A percentile compares a stretch with the other conserved stretches of the same genome.
Evolutionary conservation across 2,797 vertebrate genomes (phyloP).

Genomic region (Hydrocynus forskahlii): DNA sequence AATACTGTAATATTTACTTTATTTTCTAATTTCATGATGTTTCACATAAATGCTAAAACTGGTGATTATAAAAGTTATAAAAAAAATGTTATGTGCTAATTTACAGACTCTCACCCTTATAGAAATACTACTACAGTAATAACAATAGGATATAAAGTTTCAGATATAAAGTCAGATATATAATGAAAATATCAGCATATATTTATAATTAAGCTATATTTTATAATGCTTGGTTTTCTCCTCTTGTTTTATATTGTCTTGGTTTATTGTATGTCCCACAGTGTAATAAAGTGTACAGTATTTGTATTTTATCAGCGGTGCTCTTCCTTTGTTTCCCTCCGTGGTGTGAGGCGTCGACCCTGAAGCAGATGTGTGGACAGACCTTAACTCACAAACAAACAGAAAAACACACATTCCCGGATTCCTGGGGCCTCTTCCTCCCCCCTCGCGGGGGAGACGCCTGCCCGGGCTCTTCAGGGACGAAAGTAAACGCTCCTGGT

Average conservation of each 20-base stretch:
- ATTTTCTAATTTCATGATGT: too few relatives aligned
- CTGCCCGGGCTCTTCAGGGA: not conserved
- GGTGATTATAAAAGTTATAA: not conserved
- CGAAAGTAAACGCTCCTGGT: not conserved
- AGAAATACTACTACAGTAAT: not conserved
- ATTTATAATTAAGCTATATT: not conserved
- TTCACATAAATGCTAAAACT: not conserved
- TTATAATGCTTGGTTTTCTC: not conserved
- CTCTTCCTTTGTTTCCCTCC: not conserved
- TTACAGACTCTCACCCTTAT: not conserved
- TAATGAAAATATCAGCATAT: conserved; percentile 2
- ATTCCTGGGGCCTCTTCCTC: conserved; percentile 19
- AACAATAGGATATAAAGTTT: not conserved
- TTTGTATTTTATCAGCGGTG: not conserved
- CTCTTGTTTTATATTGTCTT: too few relatives aligned
- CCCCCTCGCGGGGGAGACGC: not conserved
- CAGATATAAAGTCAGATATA: too few relatives aligned
- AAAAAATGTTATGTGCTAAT: not conserved
- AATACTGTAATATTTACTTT: too few relatives aligned
- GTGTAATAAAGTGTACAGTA: conserved; percentile 32
- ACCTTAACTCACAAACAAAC: conserved; percentile 1
- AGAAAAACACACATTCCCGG: conserved; percentile 10
- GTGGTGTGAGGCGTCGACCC: not conserved
- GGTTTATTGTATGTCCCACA: not conserved
- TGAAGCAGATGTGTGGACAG: not conserved